Conservation (phyloP, 2,113 vertebrate species). For the Myrmecobius fasciatus region DNA sequence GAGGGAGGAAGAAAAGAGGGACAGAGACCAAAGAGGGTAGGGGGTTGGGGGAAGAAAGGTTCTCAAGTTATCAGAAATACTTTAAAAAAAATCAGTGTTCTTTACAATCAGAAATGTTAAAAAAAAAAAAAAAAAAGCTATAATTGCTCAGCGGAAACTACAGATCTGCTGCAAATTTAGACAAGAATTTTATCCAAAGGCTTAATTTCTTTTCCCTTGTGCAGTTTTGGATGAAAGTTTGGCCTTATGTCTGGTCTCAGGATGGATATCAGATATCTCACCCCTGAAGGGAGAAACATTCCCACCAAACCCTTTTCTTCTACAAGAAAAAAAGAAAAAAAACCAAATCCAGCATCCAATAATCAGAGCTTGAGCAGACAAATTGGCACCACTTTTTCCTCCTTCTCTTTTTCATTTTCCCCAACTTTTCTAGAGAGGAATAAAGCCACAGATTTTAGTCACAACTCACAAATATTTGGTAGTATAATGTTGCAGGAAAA, state of each 20-base stretch:
- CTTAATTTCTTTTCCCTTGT: slow-evolving; percentile 63
- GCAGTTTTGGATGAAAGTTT: slow-evolving; percentile 84
- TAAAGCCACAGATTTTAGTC: slow-evolving; percentile 81
- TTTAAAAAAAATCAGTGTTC: slow-evolving; percentile 63
- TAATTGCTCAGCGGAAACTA: slow-evolving; percentile 79
- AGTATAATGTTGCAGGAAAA: slow-evolving; percentile 86
- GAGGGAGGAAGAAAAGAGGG: slow-evolving; percentile 61
- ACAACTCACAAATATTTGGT: slow-evolving; percentile 88
- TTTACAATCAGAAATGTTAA: slow-evolving; percentile 77
- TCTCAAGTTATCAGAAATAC: slow-evolving; percentile 67
- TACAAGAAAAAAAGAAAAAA: slow-evolving; percentile 69
- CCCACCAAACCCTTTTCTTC: slow-evolving; percentile 82
- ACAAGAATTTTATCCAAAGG: slow-evolving; percentile 79
- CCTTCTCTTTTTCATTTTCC: slow-evolving; percentile 69
- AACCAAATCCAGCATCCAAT: slow-evolving; percentile 79
- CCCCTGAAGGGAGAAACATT: slow-evolving; percentile 82
- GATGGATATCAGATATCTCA: slow-evolving; percentile 87
- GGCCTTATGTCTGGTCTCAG: slow-evolving; percentile 82
- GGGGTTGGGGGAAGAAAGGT: slow-evolving; percentile 56
- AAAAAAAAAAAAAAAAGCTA: slow-evolving; percentile 47
- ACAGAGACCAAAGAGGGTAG: slow-evolving; percentile 63
- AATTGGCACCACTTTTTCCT: slow-evolving; percentile 86
- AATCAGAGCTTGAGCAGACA: slow-evolving; percentile 87
- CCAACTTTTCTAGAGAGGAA: slow-evolving; percentile 81
- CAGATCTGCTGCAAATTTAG: slow-evolving; percentile 81